phyloP scores from a whole-genome alignment of 2,797 vertebrate genomes.

The Paratrypauchen microcephalus region DNA sequence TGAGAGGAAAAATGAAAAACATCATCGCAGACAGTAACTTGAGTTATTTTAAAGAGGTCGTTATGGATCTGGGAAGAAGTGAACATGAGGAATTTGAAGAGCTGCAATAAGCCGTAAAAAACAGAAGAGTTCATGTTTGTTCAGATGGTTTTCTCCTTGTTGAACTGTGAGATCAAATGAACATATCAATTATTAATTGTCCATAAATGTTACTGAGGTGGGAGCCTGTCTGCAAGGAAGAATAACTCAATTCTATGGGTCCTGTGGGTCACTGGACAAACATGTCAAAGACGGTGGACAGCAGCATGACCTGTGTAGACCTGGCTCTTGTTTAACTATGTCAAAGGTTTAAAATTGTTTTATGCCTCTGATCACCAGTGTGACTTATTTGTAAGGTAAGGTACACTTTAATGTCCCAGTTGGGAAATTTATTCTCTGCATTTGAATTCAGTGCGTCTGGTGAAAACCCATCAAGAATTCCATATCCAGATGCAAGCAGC shows the following conservation, averaged over 20 bases:
- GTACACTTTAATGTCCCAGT: too few species aligned
- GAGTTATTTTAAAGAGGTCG: conserved; percentile 71
- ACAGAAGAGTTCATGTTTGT: conserved; percentile 74
- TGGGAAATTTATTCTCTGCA: too few species aligned
- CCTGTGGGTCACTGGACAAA: conserved; percentile 73
- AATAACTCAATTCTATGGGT: conserved; percentile 77
- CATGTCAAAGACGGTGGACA: conserved; percentile 55
- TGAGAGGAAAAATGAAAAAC: conserved; percentile 59
- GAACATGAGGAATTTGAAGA: conserved; percentile 66
- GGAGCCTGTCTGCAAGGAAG: conserved; percentile 62
- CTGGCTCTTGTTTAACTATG: neutral
- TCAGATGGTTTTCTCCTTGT: conserved; percentile 79
- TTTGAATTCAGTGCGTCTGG: too few species aligned
- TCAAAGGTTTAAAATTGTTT: neutral
- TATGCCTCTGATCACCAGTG: neutral
- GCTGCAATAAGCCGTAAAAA: conserved; percentile 62
- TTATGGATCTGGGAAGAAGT: conserved; percentile 47
- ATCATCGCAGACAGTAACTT: conserved; percentile 54
- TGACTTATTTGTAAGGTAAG: too few species aligned
- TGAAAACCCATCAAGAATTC: too few species aligned
- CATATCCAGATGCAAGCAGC: too few species aligned
- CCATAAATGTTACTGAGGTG: conserved; percentile 79
- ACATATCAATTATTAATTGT: conserved; percentile 76
- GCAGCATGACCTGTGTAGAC: neutral
- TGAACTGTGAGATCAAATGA: conserved; percentile 74